Evolutionary conservation across 2,113 vertebrate genomes (phyloP).

Genomic region (Ceratotherium simum): DNA sequence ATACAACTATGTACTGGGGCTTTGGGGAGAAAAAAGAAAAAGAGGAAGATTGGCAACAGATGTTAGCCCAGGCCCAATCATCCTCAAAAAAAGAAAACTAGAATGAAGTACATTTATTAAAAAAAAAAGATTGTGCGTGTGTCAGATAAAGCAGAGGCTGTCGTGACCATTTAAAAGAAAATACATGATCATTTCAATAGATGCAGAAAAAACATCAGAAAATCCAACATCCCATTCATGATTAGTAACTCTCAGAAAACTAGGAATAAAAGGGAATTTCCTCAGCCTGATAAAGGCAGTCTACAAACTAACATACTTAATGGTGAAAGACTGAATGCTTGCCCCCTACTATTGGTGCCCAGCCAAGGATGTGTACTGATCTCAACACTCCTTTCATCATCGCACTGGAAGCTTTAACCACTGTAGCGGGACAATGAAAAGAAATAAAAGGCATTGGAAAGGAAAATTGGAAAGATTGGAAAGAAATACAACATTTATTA

Average conservation of each 20-base stretch:
- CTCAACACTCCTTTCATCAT: not conserved
- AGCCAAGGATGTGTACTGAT: not conserved
- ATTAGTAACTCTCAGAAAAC: not conserved
- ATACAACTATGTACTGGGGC: too few relatives aligned
- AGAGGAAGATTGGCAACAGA: too few relatives aligned
- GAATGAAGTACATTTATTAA: too few relatives aligned
- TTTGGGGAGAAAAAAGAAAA: too few relatives aligned
- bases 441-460: not conserved
- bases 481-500: slow-evolving; percentile 36
- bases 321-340: not conserved
- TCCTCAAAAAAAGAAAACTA: too few relatives aligned
- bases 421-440: not conserved
- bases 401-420: not conserved
- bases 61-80: too few relatives aligned
- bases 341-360: not conserved
- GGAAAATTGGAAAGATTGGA: not conserved
- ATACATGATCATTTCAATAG: not conserved
- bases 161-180: not conserved
- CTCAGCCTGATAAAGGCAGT: not conserved
- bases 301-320: not conserved
- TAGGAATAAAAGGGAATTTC: not conserved
- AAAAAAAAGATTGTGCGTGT: too few relatives aligned
- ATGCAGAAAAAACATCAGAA: not conserved
- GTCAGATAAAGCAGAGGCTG: too few relatives aligned
- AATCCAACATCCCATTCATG: not conserved